Conservation (phyloP, 2,888 invertebrate species). For the Serrognathus titanus region DNA sequence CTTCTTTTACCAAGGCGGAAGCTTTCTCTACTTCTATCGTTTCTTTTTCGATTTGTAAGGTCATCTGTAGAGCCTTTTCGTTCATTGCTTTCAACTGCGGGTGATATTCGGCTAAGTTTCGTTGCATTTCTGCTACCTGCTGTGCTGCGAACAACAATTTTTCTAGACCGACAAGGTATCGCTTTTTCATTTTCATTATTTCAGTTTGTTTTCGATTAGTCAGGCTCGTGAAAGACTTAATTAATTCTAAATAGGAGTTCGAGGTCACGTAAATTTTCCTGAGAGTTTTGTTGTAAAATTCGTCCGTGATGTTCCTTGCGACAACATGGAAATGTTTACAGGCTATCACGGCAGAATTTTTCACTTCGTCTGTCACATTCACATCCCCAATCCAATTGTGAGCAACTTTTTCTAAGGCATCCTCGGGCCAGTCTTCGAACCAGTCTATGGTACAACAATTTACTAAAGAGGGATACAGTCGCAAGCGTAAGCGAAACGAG, state of each 20-base stretch:
- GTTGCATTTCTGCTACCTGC: conserved; percentile 75
- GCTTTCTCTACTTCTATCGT: conserved; percentile 75
- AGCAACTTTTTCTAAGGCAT: conserved; percentile 81
- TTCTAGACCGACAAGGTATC: conserved; percentile 60
- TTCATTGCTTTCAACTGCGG: conserved; percentile 73
- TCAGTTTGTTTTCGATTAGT: conserved; percentile 72
- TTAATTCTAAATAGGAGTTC: conserved; percentile 79
- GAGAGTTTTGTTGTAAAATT: conserved; percentile 63
- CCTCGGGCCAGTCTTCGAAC: conserved; percentile 88
- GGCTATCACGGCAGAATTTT: conserved; percentile 64
- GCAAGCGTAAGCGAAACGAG: conserved; percentile 70
- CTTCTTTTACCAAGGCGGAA: conserved; percentile 74
- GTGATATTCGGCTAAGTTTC: conserved; percentile 66
- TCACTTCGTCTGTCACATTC: conserved; percentile 66
- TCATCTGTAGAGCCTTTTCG: conserved; percentile 69
- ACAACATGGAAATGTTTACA: conserved; percentile 88
- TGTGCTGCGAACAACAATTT: conserved; percentile 74
- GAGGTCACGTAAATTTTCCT: conserved; percentile 81
- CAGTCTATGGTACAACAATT: conserved; percentile 89
- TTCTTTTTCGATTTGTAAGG: conserved; percentile 72
- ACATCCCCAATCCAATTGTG: conserved; percentile 71
- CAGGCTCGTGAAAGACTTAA: conserved; percentile 70
- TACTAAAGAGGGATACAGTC: conserved; percentile 79
- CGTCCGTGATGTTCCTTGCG: conserved; percentile 59
- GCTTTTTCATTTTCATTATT: conserved; percentile 65